Base-by-base conservation (phyloP, 2,797 vertebrate genomes). In the Enteromius mattozi region DNA sequence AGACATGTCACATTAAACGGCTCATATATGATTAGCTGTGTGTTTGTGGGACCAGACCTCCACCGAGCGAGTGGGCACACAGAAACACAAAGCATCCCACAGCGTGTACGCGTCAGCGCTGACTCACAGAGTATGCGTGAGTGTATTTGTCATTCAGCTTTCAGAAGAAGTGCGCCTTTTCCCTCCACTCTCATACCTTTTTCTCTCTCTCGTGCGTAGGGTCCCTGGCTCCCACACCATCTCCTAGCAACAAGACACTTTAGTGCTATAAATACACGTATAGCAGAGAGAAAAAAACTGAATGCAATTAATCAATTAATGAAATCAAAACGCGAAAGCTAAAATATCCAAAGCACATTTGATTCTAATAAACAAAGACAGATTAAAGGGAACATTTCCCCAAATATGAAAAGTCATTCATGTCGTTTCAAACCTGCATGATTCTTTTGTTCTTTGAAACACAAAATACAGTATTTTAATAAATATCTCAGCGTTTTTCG, bases 171-270 rank as follows among this genome's bases (percentile, higher is more conserved):
- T 47, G 88, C 90, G 77, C 91, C 93, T 91, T 92, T 91, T 90
- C 89, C 90, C 90, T 89, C 91, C 86, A 84, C 90, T 88, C 90
- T 86, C 86, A 76, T 88, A 66, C 86, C 81, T 87, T 89, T 90
- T 88, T 91, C 88, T 85, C 86, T 89, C 79, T 86, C 86, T n/a
- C 85, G 91, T 90, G 87, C 71, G 6, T 42, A 79, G 80, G 24
- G 59, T 83, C 78, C 70, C 90, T 92, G 37, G 65, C 83, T 91
- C 89, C 91, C 92, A 92, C 90, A 88, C 89, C 56, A 93, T 96
- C 92, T 93, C 95, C 92, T 95, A 95, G 95, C 94, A 95, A 96
- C 95, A 89, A 91, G 92, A 92, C 92, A 93, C 93, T 94, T 93
- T 87, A 89, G 90, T 88, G 83, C 93, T 94, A 95, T 93, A 95